Conservation (phyloP, 2,797 vertebrate species). For the Austrolebias charrua region DNA sequence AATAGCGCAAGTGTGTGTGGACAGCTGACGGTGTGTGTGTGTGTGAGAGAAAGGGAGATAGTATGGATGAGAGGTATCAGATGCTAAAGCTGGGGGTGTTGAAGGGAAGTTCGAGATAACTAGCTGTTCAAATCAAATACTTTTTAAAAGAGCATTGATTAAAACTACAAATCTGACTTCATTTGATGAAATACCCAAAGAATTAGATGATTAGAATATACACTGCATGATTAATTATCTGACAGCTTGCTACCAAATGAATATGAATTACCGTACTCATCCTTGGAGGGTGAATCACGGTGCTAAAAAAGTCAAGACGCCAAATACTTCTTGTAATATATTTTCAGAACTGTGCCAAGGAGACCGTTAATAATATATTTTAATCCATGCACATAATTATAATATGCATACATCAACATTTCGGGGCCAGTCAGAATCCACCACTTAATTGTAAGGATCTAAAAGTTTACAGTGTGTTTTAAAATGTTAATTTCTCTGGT, state of each 20-base stretch:
- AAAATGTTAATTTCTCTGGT: not conserved
- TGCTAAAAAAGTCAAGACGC: constrained; percentile 29
- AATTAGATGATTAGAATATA: constrained; percentile 50
- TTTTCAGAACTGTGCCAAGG: constrained; percentile 12
- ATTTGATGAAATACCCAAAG: constrained; percentile 50
- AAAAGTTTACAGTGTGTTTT: not conserved
- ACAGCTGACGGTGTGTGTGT: constrained; percentile 25
- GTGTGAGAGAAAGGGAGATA: not conserved
- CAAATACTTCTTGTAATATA: constrained; percentile 15
- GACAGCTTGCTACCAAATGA: constrained; percentile 17
- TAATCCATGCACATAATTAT: constrained; percentile 1
- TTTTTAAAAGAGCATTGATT: constrained; percentile 57
- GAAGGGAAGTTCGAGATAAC: constrained; percentile 45
- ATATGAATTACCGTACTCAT: constrained; percentile 21
- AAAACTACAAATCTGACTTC: constrained; percentile 51
- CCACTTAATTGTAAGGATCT: not conserved
- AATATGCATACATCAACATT: constrained; percentile 16
- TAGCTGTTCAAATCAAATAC: constrained; percentile 57
- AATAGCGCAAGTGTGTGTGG: constrained; percentile 44
- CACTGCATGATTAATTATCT: constrained; percentile 52
- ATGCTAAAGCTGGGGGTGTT: constrained; percentile 23
- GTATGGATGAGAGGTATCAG: constrained; percentile 16
- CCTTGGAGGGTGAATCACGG: constrained; percentile 25
- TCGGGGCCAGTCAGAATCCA: constrained; percentile 6
- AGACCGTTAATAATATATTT: constrained; percentile 8